Evolutionary conservation across 2,113 vertebrate genomes (phyloP).

Genomic region (Rana temporaria): DNA sequence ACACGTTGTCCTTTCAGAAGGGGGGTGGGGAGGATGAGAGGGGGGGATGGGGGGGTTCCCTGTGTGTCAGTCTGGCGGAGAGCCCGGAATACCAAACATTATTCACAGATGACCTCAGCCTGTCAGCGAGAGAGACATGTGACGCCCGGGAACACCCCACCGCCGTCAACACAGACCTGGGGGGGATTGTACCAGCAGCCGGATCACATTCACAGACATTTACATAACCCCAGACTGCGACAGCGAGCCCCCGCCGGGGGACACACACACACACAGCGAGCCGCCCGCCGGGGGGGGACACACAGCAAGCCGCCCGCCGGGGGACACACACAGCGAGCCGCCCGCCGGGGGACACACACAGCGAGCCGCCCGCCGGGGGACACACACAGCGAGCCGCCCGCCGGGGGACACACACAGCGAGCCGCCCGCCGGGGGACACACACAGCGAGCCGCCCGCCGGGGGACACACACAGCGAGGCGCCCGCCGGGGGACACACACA

Average conservation of each 20-base stretch:
- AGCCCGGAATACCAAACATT: neutral
- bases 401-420: too few species aligned
- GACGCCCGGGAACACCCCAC: neutral
- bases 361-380: too few species aligned
- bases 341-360: too few species aligned
- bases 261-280: too few species aligned
- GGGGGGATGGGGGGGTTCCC: neutral
- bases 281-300: neutral
- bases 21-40: too few species aligned
- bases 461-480: too few species aligned
- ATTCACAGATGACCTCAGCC: constrained; percentile 2
- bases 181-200: neutral
- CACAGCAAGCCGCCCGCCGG: neutral
- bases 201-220: neutral
- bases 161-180: neutral
- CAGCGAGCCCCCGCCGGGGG: neutral
- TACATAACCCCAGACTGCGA: neutral
- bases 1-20: neutral
- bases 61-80: neutral
- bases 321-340: too few species aligned
- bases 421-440: too few species aligned
- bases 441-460: too few species aligned
- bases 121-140: neutral
- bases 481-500: too few species aligned
- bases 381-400: too few species aligned